Evolutionary conservation across 2,888 invertebrate species (phyloP).

Genomic region (Shargacucullia verbasci): DNA sequence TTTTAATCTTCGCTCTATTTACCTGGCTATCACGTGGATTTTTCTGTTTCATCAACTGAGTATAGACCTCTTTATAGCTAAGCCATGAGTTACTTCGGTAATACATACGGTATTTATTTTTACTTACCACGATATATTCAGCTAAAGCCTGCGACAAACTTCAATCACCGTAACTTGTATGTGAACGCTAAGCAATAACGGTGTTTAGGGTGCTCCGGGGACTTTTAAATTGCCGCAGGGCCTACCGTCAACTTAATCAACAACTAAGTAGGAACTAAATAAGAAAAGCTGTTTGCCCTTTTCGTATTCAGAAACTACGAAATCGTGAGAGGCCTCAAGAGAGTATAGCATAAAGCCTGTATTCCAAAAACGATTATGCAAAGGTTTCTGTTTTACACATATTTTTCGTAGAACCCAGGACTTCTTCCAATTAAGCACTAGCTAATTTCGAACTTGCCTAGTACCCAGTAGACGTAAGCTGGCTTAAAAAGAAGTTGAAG

Average conservation of each 20-base stretch:
- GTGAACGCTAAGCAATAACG: slow-evolving; percentile 35
- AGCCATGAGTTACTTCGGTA: no score
- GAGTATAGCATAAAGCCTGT: background rate
- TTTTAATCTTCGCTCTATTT: no score
- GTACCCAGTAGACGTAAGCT: no score
- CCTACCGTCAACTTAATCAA: slow-evolving; percentile 21
- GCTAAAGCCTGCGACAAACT: slow-evolving; percentile 14
- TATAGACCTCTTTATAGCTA: no score
- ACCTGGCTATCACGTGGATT: no score
- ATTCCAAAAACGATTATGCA: no score
- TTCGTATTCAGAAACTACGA: background rate
- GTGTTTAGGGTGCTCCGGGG: slow-evolving; percentile 24
- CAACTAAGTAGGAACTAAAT: slow-evolving; percentile 20
- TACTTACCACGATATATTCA: slow-evolving; percentile 5
- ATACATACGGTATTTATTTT: no score
- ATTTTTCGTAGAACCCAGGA: no score
- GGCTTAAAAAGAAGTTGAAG: no score
- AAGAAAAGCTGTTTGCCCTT: slow-evolving; percentile 10
- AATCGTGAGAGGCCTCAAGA: background rate
- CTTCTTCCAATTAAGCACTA: no score
- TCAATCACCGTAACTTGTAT: slow-evolving; percentile 34
- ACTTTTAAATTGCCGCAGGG: slow-evolving; percentile 18
- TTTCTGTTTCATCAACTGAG: no score
- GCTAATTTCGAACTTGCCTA: no score
- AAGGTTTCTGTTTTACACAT: background rate